Evolutionary conservation across 23 tunicate genomes (phyloP).

Genomic region (Diplosoma virens): DNA sequence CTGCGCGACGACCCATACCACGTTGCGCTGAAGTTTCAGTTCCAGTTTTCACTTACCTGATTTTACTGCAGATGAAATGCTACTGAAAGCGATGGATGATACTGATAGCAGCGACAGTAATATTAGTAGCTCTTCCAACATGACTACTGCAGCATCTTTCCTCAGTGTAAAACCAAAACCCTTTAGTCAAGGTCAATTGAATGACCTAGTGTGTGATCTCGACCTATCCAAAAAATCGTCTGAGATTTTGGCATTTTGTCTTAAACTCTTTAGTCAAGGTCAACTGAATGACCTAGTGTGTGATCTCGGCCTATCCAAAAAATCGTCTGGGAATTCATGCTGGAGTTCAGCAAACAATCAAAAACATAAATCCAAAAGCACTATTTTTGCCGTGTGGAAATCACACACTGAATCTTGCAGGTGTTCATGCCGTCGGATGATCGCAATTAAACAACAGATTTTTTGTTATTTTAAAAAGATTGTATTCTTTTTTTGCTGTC

Average conservation of each 20-base stretch:
- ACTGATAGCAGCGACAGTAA: conserved; percentile 6
- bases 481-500: too few relatives aligned
- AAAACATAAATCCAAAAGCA: too few relatives aligned
- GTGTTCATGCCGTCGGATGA: too few relatives aligned
- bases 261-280: too few relatives aligned
- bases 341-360: too few relatives aligned
- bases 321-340: too few relatives aligned
- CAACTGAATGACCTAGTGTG: too few relatives aligned
- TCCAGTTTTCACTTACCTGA: conserved; percentile 17
- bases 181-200: conserved; percentile 11
- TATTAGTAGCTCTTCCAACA: conserved; percentile 1
- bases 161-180: conserved; percentile 1
- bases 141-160: not conserved
- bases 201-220: not conserved
- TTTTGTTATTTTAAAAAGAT: too few relatives aligned
- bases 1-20: conserved; percentile 18
- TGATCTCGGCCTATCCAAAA: too few relatives aligned
- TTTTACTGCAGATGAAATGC: not conserved
- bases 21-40: conserved; percentile 16
- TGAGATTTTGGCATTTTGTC: not conserved
- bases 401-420: too few relatives aligned
- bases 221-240: not conserved
- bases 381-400: too few relatives aligned
- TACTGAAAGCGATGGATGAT: conserved; percentile 6
- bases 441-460: too few relatives aligned